phyloP scores from a whole-genome alignment of 2,797 vertebrate species.

The Scolopax bukidnonensis region DNA sequence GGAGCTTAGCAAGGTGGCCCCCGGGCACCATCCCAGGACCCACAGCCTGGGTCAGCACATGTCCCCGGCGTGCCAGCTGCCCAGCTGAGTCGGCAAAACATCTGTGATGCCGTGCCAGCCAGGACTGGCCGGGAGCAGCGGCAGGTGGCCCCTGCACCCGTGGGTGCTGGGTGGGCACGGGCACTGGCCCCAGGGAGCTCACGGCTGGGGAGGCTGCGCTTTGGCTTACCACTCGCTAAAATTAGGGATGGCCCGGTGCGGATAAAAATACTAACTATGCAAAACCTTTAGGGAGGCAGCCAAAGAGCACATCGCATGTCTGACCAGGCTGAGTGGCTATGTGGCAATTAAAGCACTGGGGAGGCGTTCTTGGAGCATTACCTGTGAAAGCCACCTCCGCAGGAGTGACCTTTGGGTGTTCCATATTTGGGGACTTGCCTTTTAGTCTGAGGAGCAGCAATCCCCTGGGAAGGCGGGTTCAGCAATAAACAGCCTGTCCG shows the following conservation, averaged over 20 bases:
- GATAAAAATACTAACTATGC: slow-evolving; percentile 64
- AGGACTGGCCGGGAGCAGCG: background rate
- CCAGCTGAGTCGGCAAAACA: background rate
- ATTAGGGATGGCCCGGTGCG: slow-evolving; percentile 23
- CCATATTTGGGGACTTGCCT: slow-evolving; percentile 22
- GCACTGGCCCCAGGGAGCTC: background rate
- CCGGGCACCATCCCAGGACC: fast-evolving
- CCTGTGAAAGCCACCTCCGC: slow-evolving; percentile 25
- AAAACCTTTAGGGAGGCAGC: slow-evolving; percentile 44
- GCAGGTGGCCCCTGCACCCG: background rate
- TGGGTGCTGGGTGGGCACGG: fast-evolving
- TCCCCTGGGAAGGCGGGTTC: background rate
- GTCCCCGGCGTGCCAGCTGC: fast-evolving
- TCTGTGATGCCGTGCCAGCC: background rate
- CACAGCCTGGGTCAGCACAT: background rate
- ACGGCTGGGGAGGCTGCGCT: background rate
- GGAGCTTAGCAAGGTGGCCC: fast-evolving
- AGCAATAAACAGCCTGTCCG: background rate
- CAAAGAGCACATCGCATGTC: background rate
- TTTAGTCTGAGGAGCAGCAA: background rate
- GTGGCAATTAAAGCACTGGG: background rate
- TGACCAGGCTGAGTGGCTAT: fast-evolving
- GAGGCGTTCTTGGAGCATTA: background rate
- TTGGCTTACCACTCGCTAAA: slow-evolving; percentile 25
- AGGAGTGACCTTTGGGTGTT: slow-evolving; percentile 24